A percentile compares a stretch with the other conserved stretches of the same genome.
These are phyloP conservation scores for Caenorhabditis auriculariae DNA, from an alignment of 2,888 invertebrate genomes.

Conservation along the genomic window DNA sequence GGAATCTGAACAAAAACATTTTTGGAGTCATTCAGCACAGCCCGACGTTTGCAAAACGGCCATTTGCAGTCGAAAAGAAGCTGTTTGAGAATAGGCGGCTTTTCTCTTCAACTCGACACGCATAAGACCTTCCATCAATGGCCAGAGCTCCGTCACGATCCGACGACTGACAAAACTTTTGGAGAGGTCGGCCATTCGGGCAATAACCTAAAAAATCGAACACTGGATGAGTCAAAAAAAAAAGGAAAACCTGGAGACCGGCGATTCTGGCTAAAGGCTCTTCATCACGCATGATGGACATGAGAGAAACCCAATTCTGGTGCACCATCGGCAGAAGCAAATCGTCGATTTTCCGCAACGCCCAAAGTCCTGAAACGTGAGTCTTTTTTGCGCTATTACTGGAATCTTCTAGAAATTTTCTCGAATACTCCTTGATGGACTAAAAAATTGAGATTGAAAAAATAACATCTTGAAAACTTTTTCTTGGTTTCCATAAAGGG, in stretches of 20 bases:
- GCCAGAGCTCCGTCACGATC: slow-evolving; percentile 42
- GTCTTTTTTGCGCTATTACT: background rate
- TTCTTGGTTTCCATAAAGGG: no score
- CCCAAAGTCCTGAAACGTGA: slow-evolving; percentile 8
- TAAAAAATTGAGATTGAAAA: no score
- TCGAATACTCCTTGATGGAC: background rate
- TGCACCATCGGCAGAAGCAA: slow-evolving; percentile 56
- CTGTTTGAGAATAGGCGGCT: slow-evolving; percentile 3
- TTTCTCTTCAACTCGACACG: slow-evolving; percentile 1
- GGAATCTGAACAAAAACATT: no score
- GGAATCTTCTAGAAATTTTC: background rate
- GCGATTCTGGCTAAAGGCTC: slow-evolving; percentile 17
- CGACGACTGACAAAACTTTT: slow-evolving; percentile 46
- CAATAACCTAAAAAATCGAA: slow-evolving; percentile 18
- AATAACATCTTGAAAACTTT: no score
- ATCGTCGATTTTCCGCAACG: slow-evolving; percentile 42
- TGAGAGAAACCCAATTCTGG: slow-evolving; percentile 53
- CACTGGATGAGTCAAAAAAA: background rate
- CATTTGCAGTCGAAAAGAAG: slow-evolving; percentile 3
- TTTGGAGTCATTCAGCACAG: no score
- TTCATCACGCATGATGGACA: slow-evolving; percentile 21
- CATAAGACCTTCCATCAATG: slow-evolving; percentile 20
- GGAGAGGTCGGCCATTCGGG: slow-evolving; percentile 39
- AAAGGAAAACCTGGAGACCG: background rate
- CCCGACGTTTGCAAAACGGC: background rate